Evolutionary conservation across 2,113 vertebrate genomes (phyloP).

Genomic region (Embiotoca jacksoni): DNA sequence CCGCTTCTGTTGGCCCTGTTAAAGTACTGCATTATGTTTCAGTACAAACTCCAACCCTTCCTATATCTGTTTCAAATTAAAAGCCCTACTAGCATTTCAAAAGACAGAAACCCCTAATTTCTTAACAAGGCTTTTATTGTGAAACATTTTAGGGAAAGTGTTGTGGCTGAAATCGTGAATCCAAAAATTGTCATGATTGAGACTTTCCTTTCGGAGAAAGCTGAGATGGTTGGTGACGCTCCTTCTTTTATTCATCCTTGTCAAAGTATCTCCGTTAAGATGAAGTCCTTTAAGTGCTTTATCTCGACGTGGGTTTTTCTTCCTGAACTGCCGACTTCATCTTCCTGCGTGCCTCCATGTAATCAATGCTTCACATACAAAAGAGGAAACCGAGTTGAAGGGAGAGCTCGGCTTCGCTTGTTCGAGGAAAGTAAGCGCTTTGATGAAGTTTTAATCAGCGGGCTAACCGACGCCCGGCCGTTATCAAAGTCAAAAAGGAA

Average conservation of each 20-base stretch:
- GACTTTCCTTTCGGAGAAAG: background rate
- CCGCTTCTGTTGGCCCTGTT: too few relatives aligned
- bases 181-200: background rate
- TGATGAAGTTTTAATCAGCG: conserved; percentile 6
- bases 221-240: background rate
- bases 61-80: too few relatives aligned
- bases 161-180: too few relatives aligned
- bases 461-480: background rate
- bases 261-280: background rate
- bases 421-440: background rate
- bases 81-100: too few relatives aligned
- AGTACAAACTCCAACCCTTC: too few relatives aligned
- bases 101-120: too few relatives aligned
- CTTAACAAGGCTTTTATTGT: too few relatives aligned
- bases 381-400: conserved; percentile 10
- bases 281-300: background rate
- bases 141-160: too few relatives aligned
- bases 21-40: too few relatives aligned
- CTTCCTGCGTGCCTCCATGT: conserved; percentile 7
- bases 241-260: conserved; percentile 9
- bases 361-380: background rate
- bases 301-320: conserved; percentile 9
- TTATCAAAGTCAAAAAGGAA: conserved; percentile 37
- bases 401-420: background rate
- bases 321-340: conserved; percentile 25